Conservation (phyloP, 2,797 vertebrate species). For the Sparus aurata region DNA sequence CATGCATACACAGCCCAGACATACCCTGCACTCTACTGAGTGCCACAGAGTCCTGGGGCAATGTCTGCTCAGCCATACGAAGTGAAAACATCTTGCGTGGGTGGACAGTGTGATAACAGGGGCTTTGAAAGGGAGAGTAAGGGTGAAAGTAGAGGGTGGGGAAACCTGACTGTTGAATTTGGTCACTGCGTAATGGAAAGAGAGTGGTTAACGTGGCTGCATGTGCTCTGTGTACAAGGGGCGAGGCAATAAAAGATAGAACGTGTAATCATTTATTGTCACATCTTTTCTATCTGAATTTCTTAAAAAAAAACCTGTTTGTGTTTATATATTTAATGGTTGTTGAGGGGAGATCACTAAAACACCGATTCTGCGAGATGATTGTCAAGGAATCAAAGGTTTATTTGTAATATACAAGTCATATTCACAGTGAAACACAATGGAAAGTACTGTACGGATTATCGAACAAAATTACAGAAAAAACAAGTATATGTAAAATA, state of each 20-base stretch:
- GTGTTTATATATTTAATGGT: too few relatives aligned
- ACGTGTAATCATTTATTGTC: background rate
- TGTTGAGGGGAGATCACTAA: background rate
- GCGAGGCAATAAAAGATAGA: background rate
- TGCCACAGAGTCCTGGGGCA: background rate
- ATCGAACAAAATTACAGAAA: background rate
- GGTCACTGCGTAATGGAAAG: slow-evolving; percentile 12
- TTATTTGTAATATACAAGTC: background rate
- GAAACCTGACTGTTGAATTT: background rate
- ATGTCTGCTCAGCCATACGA: background rate
- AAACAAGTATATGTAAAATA: background rate
- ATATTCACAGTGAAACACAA: background rate
- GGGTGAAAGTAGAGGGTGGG: slow-evolving; percentile 20
- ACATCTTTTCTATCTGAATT: background rate
- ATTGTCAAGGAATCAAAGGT: background rate
- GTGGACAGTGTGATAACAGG: slow-evolving; percentile 27
- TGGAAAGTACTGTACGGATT: background rate
- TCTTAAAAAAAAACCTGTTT: background rate
- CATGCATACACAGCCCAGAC: background rate
- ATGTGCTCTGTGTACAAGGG: background rate
- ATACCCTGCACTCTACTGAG: too few relatives aligned
- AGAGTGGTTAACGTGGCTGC: slow-evolving; percentile 29
- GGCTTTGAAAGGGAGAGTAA: slow-evolving; percentile 17
- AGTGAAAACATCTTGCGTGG: slow-evolving; percentile 26
- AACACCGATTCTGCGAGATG: background rate